A percentile compares a stretch with the other conserved stretches of the same genome.
Evolutionary conservation across 2,888 invertebrate genomes (phyloP).

Genomic region (Polymixis flavicincta): DNA sequence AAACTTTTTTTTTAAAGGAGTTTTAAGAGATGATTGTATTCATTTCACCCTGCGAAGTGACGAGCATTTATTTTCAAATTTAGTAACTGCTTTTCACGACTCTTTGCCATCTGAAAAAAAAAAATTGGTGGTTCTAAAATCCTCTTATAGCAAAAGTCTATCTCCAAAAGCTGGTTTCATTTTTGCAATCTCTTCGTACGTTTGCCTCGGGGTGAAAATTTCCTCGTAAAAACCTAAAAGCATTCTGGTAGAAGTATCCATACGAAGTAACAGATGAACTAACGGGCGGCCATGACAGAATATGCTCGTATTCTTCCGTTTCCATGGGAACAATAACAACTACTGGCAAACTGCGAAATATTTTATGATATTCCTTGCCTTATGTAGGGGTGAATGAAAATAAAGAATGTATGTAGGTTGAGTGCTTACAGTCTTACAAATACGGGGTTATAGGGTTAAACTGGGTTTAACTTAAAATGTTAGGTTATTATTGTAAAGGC

Average conservation of each 20-base stretch:
- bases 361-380: constrained; percentile 27
- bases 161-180: constrained; percentile 25
- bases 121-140: constrained; percentile 26
- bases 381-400: neutral
- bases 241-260: constrained; percentile 44
- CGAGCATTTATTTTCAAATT: too few species aligned
- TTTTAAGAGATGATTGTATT: neutral
- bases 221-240: constrained; percentile 54
- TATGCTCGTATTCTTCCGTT: constrained; percentile 34
- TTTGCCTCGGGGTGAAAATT: constrained; percentile 39
- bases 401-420: neutral
- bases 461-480: neutral
- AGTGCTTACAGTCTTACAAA: neutral
- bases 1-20: neutral
- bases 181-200: constrained; percentile 40
- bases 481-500: too few species aligned
- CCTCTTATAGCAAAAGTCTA: constrained; percentile 14
- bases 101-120: neutral
- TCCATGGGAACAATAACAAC: constrained; percentile 34
- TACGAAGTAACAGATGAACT: constrained; percentile 55
- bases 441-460: neutral
- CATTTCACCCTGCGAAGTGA: neutral
- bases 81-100: neutral
- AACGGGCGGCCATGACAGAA: constrained; percentile 49
- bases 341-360: constrained; percentile 15